These are phyloP conservation scores for Gari tellinella DNA, from an alignment of 2,888 invertebrate genomes.

Conservation along the genomic window DNA sequence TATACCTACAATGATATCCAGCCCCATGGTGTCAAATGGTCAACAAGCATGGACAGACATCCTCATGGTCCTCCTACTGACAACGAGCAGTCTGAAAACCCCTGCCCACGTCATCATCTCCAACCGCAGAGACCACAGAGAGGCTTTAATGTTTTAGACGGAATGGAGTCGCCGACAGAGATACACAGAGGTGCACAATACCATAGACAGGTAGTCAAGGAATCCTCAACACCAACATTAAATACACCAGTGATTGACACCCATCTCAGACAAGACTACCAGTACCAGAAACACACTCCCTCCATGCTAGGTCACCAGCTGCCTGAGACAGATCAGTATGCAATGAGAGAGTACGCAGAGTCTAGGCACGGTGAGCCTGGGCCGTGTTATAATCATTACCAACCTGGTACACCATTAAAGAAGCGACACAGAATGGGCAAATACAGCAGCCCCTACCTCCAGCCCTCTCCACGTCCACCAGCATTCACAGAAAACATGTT, in stretches of 20 bases:
- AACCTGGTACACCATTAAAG: conserved; percentile 13
- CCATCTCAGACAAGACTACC: conserved; percentile 38
- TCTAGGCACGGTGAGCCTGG: not conserved
- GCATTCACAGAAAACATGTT: conserved; percentile 32
- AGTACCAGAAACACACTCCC: conserved; percentile 1
- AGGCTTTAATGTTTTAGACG: no score
- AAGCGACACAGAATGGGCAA: conserved; percentile 25
- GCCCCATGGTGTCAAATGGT: conserved; percentile 41
- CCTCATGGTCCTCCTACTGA: not conserved
- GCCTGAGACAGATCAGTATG: conserved; percentile 2
- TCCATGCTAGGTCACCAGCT: conserved; percentile 1
- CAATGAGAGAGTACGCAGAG: not conserved
- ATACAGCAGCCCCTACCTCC: conserved; percentile 27
- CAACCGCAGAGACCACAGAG: no score
- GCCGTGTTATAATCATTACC: not conserved
- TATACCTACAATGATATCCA: conserved; percentile 47
- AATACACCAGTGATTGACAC: conserved; percentile 41
- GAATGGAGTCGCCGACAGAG: not conserved
- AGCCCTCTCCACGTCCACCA: conserved; percentile 27
- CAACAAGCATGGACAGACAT: not conserved
- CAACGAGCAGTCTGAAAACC: conserved; percentile 3
- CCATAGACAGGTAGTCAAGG: conserved; percentile 14
- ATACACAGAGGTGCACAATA: not conserved
- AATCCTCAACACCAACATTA: conserved; percentile 43
- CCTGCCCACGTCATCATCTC: not conserved